Evolutionary conservation across 2,113 vertebrate species (phyloP).

Genomic region (Typhlomys cinereus): DNA sequence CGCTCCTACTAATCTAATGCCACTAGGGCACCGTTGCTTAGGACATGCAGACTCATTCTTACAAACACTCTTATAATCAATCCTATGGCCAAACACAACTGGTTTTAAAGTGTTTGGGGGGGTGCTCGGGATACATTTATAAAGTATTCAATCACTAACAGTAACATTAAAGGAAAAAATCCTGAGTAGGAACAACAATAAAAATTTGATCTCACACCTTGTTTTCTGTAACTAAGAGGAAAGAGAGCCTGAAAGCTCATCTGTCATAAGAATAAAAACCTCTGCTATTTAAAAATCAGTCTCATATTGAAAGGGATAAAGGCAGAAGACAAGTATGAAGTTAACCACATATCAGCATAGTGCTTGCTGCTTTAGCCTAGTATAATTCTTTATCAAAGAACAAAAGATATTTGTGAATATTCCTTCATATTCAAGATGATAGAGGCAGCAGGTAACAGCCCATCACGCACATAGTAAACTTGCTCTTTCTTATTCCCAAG

Average conservation of each 20-base stretch:
- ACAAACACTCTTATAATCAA: not conserved
- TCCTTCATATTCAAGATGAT: slow-evolving; percentile 45
- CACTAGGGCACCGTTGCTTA: not conserved
- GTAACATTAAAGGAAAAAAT: not conserved
- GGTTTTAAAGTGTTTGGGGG: not conserved
- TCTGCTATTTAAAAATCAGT: not conserved
- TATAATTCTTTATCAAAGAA: not conserved
- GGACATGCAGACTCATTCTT: not conserved
- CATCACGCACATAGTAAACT: slow-evolving; percentile 45
- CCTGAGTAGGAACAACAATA: not conserved
- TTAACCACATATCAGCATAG: not conserved
- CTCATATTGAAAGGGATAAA: not conserved
- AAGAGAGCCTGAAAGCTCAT: not conserved
- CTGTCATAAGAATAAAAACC: not conserved
- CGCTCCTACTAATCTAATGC: not conserved
- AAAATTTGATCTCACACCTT: not conserved
- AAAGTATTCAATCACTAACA: not conserved
- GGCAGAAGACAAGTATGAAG: not conserved
- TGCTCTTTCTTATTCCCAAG: slow-evolving; percentile 45
- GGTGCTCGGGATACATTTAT: not conserved
- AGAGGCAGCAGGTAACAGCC: slow-evolving; percentile 42
- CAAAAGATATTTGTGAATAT: not conserved
- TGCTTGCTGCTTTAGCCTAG: not conserved
- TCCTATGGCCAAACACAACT: not conserved
- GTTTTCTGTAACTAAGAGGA: not conserved